Conservation (phyloP, 2,797 vertebrate species). For the Pristis pectinata region DNA sequence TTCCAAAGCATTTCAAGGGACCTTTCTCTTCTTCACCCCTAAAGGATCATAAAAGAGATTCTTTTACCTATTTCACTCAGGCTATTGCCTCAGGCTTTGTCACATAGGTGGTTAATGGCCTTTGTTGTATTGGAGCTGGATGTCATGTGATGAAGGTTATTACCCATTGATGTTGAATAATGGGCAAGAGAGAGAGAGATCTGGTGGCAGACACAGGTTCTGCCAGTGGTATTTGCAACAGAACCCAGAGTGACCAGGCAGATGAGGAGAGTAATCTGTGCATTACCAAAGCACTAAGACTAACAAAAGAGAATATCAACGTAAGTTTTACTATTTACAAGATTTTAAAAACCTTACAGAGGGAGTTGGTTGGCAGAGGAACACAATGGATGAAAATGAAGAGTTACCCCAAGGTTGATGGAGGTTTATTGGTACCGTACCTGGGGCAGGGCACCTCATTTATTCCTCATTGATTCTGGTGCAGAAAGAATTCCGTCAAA, state of each 20-base stretch:
- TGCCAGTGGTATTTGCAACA: background rate
- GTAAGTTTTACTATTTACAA: too few relatives aligned
- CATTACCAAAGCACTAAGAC: background rate
- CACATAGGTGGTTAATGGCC: background rate
- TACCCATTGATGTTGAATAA: background rate
- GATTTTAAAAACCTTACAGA: too few relatives aligned
- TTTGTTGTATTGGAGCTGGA: background rate
- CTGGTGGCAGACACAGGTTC: background rate
- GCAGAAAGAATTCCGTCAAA: too few relatives aligned
- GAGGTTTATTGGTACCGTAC: too few relatives aligned
- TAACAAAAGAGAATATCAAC: background rate
- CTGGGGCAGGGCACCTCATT: too few relatives aligned
- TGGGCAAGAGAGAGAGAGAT: background rate
- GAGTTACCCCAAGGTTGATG: too few relatives aligned
- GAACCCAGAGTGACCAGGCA: background rate
- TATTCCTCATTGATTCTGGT: too few relatives aligned
- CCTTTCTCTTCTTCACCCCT: too few relatives aligned
- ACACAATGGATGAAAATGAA: too few relatives aligned
- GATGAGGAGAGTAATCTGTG: background rate
- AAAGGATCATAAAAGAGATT: background rate
- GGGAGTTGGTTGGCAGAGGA: too few relatives aligned
- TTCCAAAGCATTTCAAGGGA: background rate
- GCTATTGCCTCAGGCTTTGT: background rate
- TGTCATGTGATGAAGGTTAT: background rate
- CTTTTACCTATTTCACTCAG: background rate